A percentile compares a stretch with the other conserved stretches of the same genome.
phyloP scores from a whole-genome alignment of 2,113 vertebrate genomes.

The Raja brachyura region DNA sequence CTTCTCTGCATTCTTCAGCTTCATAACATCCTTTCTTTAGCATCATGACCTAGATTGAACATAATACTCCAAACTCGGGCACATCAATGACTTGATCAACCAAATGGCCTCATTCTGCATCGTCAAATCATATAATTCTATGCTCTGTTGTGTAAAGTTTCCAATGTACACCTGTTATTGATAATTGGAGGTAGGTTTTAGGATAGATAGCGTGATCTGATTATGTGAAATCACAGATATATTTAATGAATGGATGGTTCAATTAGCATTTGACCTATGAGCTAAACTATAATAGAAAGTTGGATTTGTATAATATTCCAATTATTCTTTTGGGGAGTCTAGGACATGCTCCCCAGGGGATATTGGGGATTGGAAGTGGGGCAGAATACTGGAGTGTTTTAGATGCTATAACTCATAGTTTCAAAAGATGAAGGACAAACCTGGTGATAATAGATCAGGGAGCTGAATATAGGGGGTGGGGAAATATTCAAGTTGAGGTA shows the following conservation, averaged over 20 bases:
- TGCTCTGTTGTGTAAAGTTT: neutral
- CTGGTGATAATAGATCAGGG: neutral
- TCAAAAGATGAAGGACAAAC: neutral
- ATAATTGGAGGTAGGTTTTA: neutral
- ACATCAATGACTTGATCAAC: no score
- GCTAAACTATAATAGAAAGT: neutral
- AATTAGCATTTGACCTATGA: neutral
- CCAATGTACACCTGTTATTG: neutral
- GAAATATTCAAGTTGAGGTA: no score
- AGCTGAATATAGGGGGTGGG: neutral
- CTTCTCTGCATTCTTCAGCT: no score
- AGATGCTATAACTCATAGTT: neutral
- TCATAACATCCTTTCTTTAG: no score
- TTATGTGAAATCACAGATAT: neutral
- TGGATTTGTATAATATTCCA: neutral
- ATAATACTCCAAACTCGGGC: no score
- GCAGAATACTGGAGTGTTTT: neutral
- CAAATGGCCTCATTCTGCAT: no score
- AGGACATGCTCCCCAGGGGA: no score
- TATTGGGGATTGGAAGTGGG: neutral
- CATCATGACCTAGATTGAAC: no score
- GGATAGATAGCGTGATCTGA: neutral
- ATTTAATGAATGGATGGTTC: neutral
- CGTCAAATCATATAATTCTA: no score
- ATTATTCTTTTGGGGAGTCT: neutral